A percentile compares a stretch with the other conserved stretches of the same genome.
phyloP scores from a whole-genome alignment of 2,888 invertebrate genomes.

The Epiblema foenella region DNA sequence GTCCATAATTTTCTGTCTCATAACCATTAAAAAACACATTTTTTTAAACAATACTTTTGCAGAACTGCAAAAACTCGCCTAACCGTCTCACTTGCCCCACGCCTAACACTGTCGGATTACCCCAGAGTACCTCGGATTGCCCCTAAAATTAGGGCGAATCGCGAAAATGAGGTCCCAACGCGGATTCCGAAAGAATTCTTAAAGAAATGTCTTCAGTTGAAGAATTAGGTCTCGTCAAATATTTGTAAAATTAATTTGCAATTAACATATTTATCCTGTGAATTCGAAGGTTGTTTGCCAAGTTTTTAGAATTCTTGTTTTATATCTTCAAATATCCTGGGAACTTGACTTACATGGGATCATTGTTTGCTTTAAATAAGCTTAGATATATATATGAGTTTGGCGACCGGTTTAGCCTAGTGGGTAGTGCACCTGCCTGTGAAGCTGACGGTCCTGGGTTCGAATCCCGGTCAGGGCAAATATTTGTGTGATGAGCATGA shows the following conservation, averaged over 20 bases:
- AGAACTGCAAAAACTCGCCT: background rate
- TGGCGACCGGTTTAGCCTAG: too few relatives aligned
- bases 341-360: background rate
- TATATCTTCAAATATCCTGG: slow-evolving; percentile 12
- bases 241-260: slow-evolving; percentile 44
- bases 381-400: background rate
- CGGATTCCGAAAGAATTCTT: slow-evolving; percentile 47
- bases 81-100: slow-evolving; percentile 46
- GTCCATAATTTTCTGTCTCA: too few relatives aligned
- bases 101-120: slow-evolving; percentile 54
- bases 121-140: slow-evolving; percentile 53
- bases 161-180: slow-evolving; percentile 50
- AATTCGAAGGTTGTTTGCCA: background rate
- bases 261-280: slow-evolving; percentile 39
- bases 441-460: too few relatives aligned
- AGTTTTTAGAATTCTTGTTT: slow-evolving; percentile 25
- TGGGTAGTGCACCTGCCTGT: too few relatives aligned
- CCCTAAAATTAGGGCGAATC: slow-evolving; percentile 55
- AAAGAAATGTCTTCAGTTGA: slow-evolving; percentile 43
- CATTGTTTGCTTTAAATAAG: background rate
- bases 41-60: too few relatives aligned
- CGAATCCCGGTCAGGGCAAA: too few relatives aligned
- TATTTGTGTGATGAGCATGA: too few relatives aligned
- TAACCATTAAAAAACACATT: too few relatives aligned
- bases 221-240: slow-evolving; percentile 38